phyloP scores from a whole-genome alignment of 2,888 invertebrate species.

The Junonia oenone region DNA sequence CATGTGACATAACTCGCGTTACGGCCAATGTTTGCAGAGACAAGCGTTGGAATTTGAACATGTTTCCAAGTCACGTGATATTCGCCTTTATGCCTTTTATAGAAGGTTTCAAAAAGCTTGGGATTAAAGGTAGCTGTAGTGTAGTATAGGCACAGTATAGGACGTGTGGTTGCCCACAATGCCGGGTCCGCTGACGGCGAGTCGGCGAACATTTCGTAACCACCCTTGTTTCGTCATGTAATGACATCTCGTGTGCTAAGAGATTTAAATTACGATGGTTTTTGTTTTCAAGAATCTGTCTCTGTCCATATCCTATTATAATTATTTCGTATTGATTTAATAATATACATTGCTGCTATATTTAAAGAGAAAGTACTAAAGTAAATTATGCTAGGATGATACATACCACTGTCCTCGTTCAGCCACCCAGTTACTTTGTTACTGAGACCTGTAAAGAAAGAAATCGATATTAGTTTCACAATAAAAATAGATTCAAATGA shows the following conservation, averaged over 20 bases:
- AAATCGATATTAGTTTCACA: not conserved
- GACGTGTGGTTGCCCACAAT: conserved; percentile 25
- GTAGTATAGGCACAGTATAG: conserved; percentile 8
- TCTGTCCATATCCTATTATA: not conserved
- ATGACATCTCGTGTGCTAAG: conserved; percentile 7
- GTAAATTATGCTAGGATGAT: conserved; percentile 10
- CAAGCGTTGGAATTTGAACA: conserved; percentile 16
- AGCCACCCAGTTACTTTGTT: conserved; percentile 54
- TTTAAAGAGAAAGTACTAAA: not conserved
- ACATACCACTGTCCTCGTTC: conserved; percentile 67
- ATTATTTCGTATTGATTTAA: not conserved
- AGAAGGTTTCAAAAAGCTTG: conserved; percentile 15
- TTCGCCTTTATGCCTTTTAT: conserved; percentile 16
- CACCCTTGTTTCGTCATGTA: conserved; percentile 22
- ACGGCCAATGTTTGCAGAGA: conserved; percentile 28
- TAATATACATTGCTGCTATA: not conserved
- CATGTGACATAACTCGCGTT: conserved; percentile 21
- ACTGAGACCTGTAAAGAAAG: conserved; percentile 58
- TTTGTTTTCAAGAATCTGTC: not conserved
- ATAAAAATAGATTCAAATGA: not conserved
- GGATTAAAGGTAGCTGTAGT: not conserved
- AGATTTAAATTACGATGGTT: not conserved
- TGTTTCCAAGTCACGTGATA: conserved; percentile 17
- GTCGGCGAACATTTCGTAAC: conserved; percentile 27
- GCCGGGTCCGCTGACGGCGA: conserved; percentile 21